Base-by-base conservation (phyloP, 1,140 invertebrate species). In the Cydia fagiglandana region DNA sequence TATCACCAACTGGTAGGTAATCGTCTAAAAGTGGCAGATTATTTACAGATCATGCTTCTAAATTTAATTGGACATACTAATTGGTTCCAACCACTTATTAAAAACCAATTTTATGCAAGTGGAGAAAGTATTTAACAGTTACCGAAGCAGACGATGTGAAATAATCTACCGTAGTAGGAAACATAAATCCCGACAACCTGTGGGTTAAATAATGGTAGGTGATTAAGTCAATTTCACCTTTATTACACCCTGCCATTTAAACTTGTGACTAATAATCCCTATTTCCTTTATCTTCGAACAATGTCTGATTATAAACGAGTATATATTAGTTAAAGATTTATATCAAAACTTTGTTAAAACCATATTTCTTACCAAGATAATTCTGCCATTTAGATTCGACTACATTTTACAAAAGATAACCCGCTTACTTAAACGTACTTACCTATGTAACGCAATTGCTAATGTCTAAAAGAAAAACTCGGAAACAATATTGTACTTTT, bases 151-250 rank as follows among this genome's bases (percentile, higher is more conserved):
- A 75, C 75, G 76, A 76, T 75, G 74, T 78, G 38, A 80, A 83
- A 79, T 81, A 76, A 81, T 73, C 77, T 76, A 80, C 81, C 74
- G 77, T 73, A 68, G 77, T 75, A 47, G 78, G 73, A 61, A 41
- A 78, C 77, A 84, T 81, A 81, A 81, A 82, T 83, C 79, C 75
- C 77, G 83, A 82, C 83, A 84, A 81, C 82, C 81, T 83, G 78
- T 75, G 76, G 81, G 83, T 78, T 82, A 81, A 84, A 78, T 84
- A 82, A 86, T 84, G 66, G 61, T 47, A 34, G 41, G 77, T 76
- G 81, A 86, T 86, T 85, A 83, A 83, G 81, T 86, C 77, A 76
- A 38, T 76, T 80, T 82, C 81, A 81, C 76, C 75, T 70, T 70
- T 70, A 38, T 70, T 70, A 70, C 17, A 38, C 66, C 66, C 66